Conservation (phyloP, 2,113 vertebrate species). For the Poeciliopsis retropinna region DNA sequence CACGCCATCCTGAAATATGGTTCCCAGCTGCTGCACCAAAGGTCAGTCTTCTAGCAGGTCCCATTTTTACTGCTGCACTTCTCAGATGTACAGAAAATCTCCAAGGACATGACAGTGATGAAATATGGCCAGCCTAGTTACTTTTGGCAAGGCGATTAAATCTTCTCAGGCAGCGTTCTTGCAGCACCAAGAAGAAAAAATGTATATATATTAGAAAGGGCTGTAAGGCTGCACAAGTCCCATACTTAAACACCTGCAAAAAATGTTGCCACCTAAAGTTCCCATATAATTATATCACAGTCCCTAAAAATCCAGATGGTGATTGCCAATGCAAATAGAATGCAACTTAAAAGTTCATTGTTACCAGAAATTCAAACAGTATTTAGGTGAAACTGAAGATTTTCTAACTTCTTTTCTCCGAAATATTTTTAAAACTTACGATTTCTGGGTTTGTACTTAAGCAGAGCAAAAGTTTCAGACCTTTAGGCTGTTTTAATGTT, state of each 20-base stretch:
- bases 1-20: constrained; percentile 4
- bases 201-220: not conserved
- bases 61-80: constrained; percentile 9
- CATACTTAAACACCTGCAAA: not conserved
- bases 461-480: too few species aligned
- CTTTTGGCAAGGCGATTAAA: constrained; percentile 39
- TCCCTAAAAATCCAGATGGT: not conserved
- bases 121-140: constrained; percentile 42
- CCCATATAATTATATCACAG: not conserved
- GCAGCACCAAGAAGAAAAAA: constrained; percentile 13
- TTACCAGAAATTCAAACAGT: too few species aligned
- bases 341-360: not conserved
- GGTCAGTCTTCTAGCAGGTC: constrained; percentile 18
- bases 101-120: constrained; percentile 21
- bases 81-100: constrained; percentile 8
- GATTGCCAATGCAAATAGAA: not conserved
- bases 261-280: not conserved
- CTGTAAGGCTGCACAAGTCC: not conserved
- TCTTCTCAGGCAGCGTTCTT: constrained; percentile 27
- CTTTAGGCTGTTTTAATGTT: too few species aligned
- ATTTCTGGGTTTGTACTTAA: too few species aligned
- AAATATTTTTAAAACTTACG: too few species aligned
- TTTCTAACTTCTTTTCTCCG: too few species aligned
- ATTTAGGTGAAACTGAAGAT: too few species aligned
- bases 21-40: constrained; percentile 21